Conservation (phyloP, 2,888 invertebrate species). For the Acronicta aceris region DNA sequence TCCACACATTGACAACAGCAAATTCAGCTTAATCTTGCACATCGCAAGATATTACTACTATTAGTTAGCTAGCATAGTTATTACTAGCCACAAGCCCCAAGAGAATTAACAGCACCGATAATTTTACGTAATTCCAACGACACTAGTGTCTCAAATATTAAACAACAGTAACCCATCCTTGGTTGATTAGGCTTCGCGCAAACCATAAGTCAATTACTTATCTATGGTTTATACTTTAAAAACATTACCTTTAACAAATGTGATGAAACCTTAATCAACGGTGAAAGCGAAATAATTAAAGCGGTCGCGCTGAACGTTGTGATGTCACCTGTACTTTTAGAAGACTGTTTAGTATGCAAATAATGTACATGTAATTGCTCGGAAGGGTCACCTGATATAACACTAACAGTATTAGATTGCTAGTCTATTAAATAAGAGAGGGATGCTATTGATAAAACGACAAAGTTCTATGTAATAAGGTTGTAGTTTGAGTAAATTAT, state of each 20-base stretch:
- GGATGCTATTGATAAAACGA: too few relatives aligned
- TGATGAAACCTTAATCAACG: conserved; percentile 26
- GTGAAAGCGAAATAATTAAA: conserved; percentile 36
- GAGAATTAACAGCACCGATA: too few relatives aligned
- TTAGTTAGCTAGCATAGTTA: too few relatives aligned
- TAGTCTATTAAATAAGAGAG: conserved; percentile 17
- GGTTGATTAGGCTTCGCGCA: too few relatives aligned
- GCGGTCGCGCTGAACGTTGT: conserved; percentile 7
- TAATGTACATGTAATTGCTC: conserved; percentile 29
- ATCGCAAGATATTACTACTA: too few relatives aligned
- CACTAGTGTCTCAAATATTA: not conserved
- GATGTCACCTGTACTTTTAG: conserved; percentile 18
- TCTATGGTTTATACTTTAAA: not conserved
- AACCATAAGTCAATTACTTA: too few relatives aligned
- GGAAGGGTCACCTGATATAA: conserved; percentile 23
- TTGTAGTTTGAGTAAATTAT: not conserved
- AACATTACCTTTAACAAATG: not conserved
- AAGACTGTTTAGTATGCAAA: conserved; percentile 19
- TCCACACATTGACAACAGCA: too few relatives aligned
- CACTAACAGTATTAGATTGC: conserved; percentile 13
- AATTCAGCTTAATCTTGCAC: too few relatives aligned
- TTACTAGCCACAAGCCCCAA: too few relatives aligned
- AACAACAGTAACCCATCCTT: not conserved
- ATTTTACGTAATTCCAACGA: not conserved
- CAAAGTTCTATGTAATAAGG: conserved; percentile 6